Conservation (phyloP, 2,797 vertebrate genomes). For the Florisuga fusca region DNA sequence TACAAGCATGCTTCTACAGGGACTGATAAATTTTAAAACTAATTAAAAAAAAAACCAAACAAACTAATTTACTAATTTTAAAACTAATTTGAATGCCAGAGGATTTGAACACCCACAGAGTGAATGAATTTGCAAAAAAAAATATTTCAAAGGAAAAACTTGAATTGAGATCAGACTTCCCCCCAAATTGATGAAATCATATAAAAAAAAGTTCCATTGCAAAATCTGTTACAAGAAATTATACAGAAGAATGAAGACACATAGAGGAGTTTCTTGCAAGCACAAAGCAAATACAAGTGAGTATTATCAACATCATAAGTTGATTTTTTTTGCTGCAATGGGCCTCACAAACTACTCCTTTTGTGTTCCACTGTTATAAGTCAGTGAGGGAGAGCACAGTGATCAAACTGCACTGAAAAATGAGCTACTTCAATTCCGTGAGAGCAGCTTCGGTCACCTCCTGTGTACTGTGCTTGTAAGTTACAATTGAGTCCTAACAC, state of each 20-base stretch:
- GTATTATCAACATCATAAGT: neutral
- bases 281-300: neutral
- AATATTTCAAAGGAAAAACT: neutral
- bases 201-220: neutral
- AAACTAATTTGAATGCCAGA: neutral
- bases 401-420: neutral
- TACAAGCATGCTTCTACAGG: neutral
- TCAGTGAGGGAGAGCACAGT: neutral
- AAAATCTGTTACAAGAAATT: neutral
- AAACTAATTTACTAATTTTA: too few relatives aligned
- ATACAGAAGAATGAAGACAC: neutral
- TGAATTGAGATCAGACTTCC: neutral
- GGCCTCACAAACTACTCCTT: neutral
- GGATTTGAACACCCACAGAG: neutral
- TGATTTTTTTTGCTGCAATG: neutral
- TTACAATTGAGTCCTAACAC: neutral
- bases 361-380: neutral
- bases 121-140: neutral
- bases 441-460: neutral
- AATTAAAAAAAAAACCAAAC: too few relatives aligned
- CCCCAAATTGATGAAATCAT: neutral
- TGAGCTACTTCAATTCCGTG: neutral
- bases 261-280: neutral
- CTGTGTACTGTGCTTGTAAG: neutral
- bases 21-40: neutral